phyloP scores from a whole-genome alignment of 2,797 vertebrate species.

The Monodelphis domestica region DNA sequence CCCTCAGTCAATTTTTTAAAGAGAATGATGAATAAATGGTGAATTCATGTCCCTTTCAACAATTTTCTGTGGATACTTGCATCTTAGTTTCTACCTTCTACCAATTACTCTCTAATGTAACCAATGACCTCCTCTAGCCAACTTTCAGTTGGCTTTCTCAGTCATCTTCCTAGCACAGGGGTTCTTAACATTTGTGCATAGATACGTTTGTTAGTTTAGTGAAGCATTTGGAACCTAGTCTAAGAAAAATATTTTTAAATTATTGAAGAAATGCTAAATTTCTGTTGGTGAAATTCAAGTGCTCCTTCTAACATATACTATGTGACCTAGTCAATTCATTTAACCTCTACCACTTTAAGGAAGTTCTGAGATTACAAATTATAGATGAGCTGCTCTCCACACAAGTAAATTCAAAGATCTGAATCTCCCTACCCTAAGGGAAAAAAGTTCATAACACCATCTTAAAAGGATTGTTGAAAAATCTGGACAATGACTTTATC shows the following conservation, averaged over 20 bases:
- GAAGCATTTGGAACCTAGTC: neutral
- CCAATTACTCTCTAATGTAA: neutral
- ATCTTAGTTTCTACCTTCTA: neutral
- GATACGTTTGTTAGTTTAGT: neutral
- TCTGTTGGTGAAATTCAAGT: neutral
- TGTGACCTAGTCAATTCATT: neutral
- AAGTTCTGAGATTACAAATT: neutral
- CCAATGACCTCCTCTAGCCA: neutral
- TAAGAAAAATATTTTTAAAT: neutral
- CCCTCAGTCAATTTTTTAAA: neutral
- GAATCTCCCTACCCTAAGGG: neutral
- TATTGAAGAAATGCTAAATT: neutral
- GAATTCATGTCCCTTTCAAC: neutral
- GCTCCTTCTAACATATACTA: neutral
- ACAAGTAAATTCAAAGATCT: neutral
- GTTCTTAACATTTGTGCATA: neutral
- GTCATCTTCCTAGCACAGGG: neutral
- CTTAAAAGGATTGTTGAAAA: neutral
- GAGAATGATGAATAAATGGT: neutral
- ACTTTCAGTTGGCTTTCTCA: neutral
- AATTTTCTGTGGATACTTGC: neutral
- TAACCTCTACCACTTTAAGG: neutral
- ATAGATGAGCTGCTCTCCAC: neutral
- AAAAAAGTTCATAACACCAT: neutral
- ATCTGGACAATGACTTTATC: neutral